phyloP scores from a whole-genome alignment of 2,113 vertebrate genomes.

The Oncorhynchus tshawytscha region DNA sequence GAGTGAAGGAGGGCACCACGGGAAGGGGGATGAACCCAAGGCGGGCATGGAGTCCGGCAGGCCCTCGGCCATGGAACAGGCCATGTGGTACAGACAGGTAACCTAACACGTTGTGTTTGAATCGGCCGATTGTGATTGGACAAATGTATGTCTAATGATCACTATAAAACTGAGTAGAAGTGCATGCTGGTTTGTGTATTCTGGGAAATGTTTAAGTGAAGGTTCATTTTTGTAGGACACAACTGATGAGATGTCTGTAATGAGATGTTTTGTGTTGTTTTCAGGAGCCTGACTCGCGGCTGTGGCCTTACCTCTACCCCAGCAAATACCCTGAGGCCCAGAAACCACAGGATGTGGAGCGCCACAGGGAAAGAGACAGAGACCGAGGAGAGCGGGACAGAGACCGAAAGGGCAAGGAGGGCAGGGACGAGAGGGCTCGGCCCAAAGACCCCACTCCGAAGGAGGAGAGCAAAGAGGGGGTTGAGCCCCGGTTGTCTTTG shows the following conservation, averaged over 20 bases:
- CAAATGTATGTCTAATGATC: no score
- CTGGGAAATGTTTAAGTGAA: background rate
- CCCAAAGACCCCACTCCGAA: slow-evolving; percentile 81
- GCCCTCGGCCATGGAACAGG: slow-evolving; percentile 82
- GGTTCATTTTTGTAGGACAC: no score
- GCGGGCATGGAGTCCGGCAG: slow-evolving; percentile 76
- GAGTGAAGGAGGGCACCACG: slow-evolving; percentile 81
- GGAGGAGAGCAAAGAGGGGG: slow-evolving; percentile 86
- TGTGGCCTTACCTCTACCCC: slow-evolving; percentile 87
- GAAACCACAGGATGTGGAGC: slow-evolving; percentile 78
- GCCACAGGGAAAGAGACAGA: slow-evolving; percentile 42
- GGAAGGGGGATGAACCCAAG: slow-evolving; percentile 89
- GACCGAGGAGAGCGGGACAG: slow-evolving; percentile 62
- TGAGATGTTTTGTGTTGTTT: background rate
- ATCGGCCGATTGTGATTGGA: background rate
- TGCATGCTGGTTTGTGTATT: background rate
- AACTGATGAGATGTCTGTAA: background rate
- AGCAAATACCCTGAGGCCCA: slow-evolving; percentile 87
- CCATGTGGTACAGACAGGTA: slow-evolving; percentile 97
- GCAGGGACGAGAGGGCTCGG: slow-evolving; percentile 86
- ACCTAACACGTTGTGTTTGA: background rate
- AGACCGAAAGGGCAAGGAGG: slow-evolving; percentile 74
- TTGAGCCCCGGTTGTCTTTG: slow-evolving; percentile 71
- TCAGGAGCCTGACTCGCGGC: slow-evolving; percentile 77
- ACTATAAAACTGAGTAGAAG: no score